Evolutionary conservation across 1,140 invertebrate species (phyloP), one percentile per base, ranked within the genome.

Genomic region (Delia radicum): DNA sequence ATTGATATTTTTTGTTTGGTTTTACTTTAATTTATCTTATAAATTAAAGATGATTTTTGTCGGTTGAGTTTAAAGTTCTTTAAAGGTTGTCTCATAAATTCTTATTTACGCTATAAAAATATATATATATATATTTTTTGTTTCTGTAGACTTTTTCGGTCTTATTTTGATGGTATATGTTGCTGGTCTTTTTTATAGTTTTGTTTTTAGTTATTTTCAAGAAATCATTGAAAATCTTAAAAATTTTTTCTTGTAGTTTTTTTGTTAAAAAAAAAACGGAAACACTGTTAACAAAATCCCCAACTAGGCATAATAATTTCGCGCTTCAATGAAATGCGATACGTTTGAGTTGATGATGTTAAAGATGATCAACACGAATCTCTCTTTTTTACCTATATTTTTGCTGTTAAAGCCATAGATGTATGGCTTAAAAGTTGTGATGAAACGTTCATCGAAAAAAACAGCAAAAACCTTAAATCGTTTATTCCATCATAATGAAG

Each of bases 321-420:
- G 71, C 71, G 71, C 71, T 73, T 73, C 71, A 73, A 73, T 73
- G 71, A 73, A 73, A 73, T 73, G 71, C 71, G 71, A 73, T 73
- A 73, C 71, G 46, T 73, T 73, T 73, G 71, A 24, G n/a, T 46
- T 73, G 37, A 46, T 73, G 37, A 48, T 46, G 71, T 73, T 69
- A 69, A 69, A 69, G 65, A 69, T 69, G 65, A 69, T 69, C 65
- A 69, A 69, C 65, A 69, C 31, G 65, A 69, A 69, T 69, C 31
- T n/a, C 27, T 15, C 1, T 63, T 63, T 63, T 63, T 63, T 63
- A 18, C 12, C 12, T 0, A 21, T 63, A 63, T 63, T 26, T 67
- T 67, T 55, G n/a, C n/a, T 55, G 48, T 55, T 42, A 42, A 42
- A 42, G 37, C 37, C 37, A 42, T 42, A 42, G 48, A 21, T 21